Percentiles rank a stretch among this genome's conserved stretches.
phyloP scores from a whole-genome alignment of 2,888 invertebrate species.

The Drosophila kambysellisi region DNA sequence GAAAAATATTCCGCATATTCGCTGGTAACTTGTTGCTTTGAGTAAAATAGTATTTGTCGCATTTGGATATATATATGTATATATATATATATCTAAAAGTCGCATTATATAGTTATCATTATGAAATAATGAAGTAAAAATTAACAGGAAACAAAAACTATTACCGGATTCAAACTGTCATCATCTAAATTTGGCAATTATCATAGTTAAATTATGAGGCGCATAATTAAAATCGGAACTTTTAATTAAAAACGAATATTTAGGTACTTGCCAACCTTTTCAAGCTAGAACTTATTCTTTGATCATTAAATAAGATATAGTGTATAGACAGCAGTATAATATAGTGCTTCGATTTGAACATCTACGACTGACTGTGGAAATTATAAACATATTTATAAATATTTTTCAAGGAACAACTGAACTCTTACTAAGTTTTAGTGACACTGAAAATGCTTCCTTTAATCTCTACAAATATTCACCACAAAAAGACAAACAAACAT shows the following conservation, averaged over 20 bases:
- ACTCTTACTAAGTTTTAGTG: neutral
- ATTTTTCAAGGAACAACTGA: neutral
- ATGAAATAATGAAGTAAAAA: neutral
- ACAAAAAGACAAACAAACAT: too few relatives aligned
- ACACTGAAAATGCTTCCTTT: neutral
- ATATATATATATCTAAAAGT: too few relatives aligned
- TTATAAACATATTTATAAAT: too few relatives aligned
- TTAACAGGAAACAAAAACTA: neutral
- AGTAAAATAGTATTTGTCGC: neutral
- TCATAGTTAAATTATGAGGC: neutral
- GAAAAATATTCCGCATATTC: too few relatives aligned
- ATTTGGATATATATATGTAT: too few relatives aligned
- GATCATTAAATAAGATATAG: too few relatives aligned
- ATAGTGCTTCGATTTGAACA: neutral
- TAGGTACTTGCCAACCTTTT: neutral
- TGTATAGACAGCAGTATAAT: too few relatives aligned
- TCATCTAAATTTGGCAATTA: fast-evolving
- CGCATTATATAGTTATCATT: neutral
- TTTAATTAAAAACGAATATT: neutral
- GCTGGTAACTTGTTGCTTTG: neutral
- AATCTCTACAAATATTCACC: neutral
- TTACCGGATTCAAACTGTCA: neutral
- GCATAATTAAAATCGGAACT: fast-evolving
- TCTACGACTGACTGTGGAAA: neutral
- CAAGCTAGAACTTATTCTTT: neutral